Evolutionary conservation across 2,113 vertebrate species (phyloP).

Genomic region (Geococcyx californianus): DNA sequence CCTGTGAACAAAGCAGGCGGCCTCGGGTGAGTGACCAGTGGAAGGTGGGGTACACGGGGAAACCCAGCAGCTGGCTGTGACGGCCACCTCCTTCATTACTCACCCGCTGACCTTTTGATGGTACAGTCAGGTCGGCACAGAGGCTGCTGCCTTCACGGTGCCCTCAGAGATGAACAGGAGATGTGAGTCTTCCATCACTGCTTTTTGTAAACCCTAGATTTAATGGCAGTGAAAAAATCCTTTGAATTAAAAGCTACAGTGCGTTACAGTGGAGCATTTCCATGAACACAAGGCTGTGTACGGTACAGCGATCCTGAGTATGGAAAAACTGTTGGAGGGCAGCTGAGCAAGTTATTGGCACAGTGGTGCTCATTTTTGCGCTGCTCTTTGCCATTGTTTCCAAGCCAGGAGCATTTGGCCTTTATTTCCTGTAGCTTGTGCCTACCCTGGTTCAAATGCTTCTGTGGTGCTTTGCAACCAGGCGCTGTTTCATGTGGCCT

Average conservation of each 20-base stretch:
- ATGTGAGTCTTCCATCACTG: background rate
- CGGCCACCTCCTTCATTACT: background rate
- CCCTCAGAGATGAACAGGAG: background rate
- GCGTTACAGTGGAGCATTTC: constrained; percentile 7
- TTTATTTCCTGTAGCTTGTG: constrained; percentile 59
- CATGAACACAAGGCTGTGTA: constrained; percentile 4
- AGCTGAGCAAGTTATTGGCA: constrained; percentile 53
- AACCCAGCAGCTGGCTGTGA: background rate
- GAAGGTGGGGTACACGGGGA: background rate
- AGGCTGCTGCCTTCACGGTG: background rate
- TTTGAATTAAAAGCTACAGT: constrained; percentile 43
- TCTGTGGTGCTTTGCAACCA: constrained; percentile 41
- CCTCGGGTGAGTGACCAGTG: background rate
- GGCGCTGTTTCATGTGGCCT: background rate
- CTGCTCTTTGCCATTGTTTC: constrained; percentile 23
- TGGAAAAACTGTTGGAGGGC: constrained; percentile 38
- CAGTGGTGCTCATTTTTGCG: constrained; percentile 29
- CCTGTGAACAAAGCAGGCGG: background rate
- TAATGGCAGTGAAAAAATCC: constrained; percentile 31
- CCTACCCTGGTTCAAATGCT: constrained; percentile 37
- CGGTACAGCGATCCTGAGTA: background rate
- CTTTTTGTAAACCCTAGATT: background rate
- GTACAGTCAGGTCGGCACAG: background rate
- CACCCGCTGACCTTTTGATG: background rate
- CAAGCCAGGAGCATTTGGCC: constrained; percentile 41